Evolutionary conservation across 2,113 vertebrate genomes (phyloP).

Genomic region (Phylloscopus whistleri): DNA sequence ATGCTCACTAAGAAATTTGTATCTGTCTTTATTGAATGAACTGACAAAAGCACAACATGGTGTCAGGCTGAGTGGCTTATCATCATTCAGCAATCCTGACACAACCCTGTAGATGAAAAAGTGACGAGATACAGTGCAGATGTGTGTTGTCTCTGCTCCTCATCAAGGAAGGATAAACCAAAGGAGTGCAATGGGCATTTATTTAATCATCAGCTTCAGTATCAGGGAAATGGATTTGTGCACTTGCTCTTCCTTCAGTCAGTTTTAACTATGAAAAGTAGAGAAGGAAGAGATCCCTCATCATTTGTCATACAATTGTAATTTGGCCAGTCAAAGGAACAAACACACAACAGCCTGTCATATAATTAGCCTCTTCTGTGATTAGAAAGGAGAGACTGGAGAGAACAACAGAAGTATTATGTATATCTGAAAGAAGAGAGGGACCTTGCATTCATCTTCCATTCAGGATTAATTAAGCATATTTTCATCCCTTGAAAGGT

Average conservation of each 20-base stretch:
- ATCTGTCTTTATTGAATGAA: background rate
- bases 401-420: background rate
- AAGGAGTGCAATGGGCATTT: background rate
- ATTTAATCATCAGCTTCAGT: background rate
- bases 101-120: background rate
- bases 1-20: background rate
- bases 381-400: background rate
- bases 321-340: background rate
- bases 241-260: background rate
- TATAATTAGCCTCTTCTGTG: background rate
- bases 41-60: background rate
- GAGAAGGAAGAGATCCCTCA: background rate
- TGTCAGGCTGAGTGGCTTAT: background rate
- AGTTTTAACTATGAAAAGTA: background rate
- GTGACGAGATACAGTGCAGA: background rate
- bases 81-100: background rate
- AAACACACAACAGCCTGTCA: background rate
- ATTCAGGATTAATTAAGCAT: constrained; percentile 9
- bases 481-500: constrained; percentile 14
- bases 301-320: background rate
- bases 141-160: background rate
- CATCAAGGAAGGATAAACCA: background rate
- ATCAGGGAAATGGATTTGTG: background rate
- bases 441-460: background rate
- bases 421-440: background rate